Percentiles rank a stretch among this genome's conserved stretches.
Conservation (phyloP, 2,888 invertebrate species). For the Anaspis maculata region DNA sequence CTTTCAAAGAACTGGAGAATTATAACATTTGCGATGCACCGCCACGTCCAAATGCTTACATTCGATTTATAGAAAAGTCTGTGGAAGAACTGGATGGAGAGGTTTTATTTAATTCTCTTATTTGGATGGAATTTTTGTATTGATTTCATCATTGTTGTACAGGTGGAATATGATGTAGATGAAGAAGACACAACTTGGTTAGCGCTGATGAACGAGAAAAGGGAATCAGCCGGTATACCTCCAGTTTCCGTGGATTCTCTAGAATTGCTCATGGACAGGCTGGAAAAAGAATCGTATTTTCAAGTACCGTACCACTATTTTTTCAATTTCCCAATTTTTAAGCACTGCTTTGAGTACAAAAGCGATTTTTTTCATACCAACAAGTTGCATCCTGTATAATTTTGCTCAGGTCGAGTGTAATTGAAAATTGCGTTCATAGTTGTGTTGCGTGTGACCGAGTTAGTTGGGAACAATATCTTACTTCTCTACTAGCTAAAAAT, state of each 20-base stretch:
- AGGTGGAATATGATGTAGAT: conserved; percentile 92
- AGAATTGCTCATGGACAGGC: conserved; percentile 92
- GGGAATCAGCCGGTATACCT: conserved; percentile 62
- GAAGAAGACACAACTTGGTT: conserved; percentile 97
- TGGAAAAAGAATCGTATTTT: conserved; percentile 97
- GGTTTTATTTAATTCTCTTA: conserved; percentile 15
- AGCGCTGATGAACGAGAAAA: conserved; percentile 74
- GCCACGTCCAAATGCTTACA: conserved; percentile 78
- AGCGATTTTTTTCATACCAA: too few species aligned
- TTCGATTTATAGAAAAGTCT: conserved; percentile 89
- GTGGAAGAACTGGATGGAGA: conserved; percentile 90
- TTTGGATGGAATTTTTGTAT: not conserved
- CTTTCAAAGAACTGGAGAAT: conserved; percentile 61
- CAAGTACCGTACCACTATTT: conserved; percentile 61
- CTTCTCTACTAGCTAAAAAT: too few species aligned
- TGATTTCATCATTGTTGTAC: too few species aligned
- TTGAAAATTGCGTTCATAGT: conserved; percentile 1
- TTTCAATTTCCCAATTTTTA: too few species aligned
- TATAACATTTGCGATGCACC: conserved; percentile 79
- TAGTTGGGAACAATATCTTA: too few species aligned
- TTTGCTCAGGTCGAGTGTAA: too few species aligned
- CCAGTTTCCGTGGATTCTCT: conserved; percentile 81
- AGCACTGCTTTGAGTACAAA: not conserved
- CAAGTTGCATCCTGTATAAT: not conserved
- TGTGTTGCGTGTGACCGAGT: too few species aligned